Base-by-base conservation (phyloP, 2,113 vertebrate species). In the Bufo gargarizans region DNA sequence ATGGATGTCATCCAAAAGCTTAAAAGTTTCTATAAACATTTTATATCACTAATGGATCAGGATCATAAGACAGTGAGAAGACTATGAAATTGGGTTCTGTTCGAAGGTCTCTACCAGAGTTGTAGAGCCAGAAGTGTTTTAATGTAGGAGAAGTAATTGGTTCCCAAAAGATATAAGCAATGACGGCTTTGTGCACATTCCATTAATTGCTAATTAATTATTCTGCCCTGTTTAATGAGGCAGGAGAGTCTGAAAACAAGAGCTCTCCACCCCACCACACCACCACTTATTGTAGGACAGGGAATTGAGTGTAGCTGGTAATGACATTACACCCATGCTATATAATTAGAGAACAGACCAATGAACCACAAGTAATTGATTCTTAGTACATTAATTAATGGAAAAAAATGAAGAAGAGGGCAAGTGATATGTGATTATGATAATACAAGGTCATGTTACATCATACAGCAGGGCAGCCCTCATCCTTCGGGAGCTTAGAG, bases 301-400 rank as follows among this genome's bases (percentile, higher is more conserved):
- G 86, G 86, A 88, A 88, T 88, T 63, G 56, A 74, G 45, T 63
- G 86, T 69, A 47, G 86, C 86, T 82, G 86, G 61, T 87, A 87
- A 87, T 87, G 65, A 87, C 78, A 87, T 87, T 86, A 65, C 65
- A 61, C 79, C 86, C 45, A 19, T 22, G 71, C 59, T 65, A 50
- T 45, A 22, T 88, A 82, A 83, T 88, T 88, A 76, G 33, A 79
- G 50, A 79, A 43, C 61, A 43, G 61, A 4, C 47, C 77, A 43
- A 77, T 77, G 55, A 74, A 59, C 79, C 55, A 58, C 43, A 63
- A 3, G 50, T 94, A 94, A 94, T 94, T 94, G 92, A 94, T 93
- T 91, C 93, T 92, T 86, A 91, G 91, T 84, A 22, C 14, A 90
- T 92, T 94, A 92, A 94, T 94, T 92, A 93, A 90, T 92, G 69